A percentile compares a stretch with the other conserved stretches of the same genome.
Conservation (phyloP, 2,113 vertebrate genomes). For the Barbus barbus region DNA sequence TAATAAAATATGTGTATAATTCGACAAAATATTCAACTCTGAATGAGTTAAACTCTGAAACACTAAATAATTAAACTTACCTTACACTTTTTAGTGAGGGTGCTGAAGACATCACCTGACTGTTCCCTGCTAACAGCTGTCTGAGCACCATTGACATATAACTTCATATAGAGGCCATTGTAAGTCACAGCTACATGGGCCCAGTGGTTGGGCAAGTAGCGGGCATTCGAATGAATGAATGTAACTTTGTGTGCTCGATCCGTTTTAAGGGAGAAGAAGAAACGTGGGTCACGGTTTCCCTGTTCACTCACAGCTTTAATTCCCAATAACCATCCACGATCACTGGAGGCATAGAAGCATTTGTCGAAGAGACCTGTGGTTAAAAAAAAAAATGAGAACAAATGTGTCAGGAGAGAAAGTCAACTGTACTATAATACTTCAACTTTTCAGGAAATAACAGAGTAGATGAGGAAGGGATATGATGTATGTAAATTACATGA, state of each 20-base stretch:
- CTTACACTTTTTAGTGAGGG: slow-evolving; percentile 93
- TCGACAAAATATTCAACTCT: neutral
- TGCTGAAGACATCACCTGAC: slow-evolving; percentile 92
- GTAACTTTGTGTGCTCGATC: slow-evolving; percentile 95
- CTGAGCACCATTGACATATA: slow-evolving; percentile 94
- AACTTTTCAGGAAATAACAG: neutral
- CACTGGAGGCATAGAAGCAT: slow-evolving; percentile 96
- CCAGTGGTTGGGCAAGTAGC: slow-evolving; percentile 92
- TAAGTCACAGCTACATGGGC: slow-evolving; percentile 90
- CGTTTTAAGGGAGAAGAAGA: slow-evolving; percentile 98
- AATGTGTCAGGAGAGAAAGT: neutral
- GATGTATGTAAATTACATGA: neutral
- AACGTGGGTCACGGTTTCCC: slow-evolving; percentile 92
- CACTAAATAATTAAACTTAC: slow-evolving; percentile 41
- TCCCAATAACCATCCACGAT: slow-evolving; percentile 96
- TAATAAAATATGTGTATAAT: neutral
- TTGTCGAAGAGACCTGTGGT: slow-evolving; percentile 94
- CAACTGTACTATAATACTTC: neutral
- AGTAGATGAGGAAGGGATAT: neutral
- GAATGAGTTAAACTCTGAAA: neutral
- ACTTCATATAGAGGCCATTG: slow-evolving; percentile 88
- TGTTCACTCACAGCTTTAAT: slow-evolving; percentile 92
- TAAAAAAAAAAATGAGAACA: slow-evolving; percentile 56
- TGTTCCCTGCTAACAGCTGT: slow-evolving; percentile 91
- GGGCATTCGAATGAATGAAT: slow-evolving; percentile 85